Conservation (phyloP, 2,888 invertebrate species). For the Oxystoma pomonae region DNA sequence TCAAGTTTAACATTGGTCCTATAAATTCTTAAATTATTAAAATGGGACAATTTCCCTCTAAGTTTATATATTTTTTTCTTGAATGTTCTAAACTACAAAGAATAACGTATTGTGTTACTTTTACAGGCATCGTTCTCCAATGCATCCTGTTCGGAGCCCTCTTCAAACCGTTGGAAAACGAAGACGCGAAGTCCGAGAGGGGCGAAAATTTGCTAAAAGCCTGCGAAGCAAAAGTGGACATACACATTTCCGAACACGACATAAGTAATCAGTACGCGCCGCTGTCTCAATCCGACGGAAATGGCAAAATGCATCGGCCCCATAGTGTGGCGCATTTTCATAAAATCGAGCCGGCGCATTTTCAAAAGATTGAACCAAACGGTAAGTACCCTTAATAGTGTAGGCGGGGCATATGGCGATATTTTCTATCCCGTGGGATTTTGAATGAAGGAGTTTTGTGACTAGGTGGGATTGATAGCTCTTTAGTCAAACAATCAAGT, state of each 20-base stretch:
- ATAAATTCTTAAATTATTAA: too few relatives aligned
- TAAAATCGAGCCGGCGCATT: slow-evolving; percentile 28
- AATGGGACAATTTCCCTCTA: too few relatives aligned
- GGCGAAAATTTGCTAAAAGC: slow-evolving; percentile 28
- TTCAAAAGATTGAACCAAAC: slow-evolving; percentile 25
- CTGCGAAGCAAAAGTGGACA: slow-evolving; percentile 36
- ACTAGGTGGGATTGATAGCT: too few relatives aligned
- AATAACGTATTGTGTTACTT: too few relatives aligned
- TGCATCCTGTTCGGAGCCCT: slow-evolving; percentile 88
- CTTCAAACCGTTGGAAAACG: slow-evolving; percentile 72
- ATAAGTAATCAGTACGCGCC: slow-evolving; percentile 22
- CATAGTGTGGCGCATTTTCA: slow-evolving; percentile 56
- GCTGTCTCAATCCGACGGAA: slow-evolving; percentile 24
- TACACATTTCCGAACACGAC: slow-evolving; percentile 40
- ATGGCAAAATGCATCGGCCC: slow-evolving; percentile 50
- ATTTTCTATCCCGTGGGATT: too few relatives aligned
- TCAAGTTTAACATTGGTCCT: too few relatives aligned
- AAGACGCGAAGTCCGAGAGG: slow-evolving; percentile 15
- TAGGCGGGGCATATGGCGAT: neutral
- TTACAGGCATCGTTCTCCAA: slow-evolving; percentile 65
- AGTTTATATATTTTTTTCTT: too few relatives aligned
- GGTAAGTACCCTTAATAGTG: neutral
- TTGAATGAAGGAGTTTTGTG: too few relatives aligned
- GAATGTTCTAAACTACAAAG: too few relatives aligned
- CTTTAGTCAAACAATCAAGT: too few relatives aligned